Evolutionary conservation across 2,888 invertebrate species (phyloP).

Genomic region (Volucella bombylans): DNA sequence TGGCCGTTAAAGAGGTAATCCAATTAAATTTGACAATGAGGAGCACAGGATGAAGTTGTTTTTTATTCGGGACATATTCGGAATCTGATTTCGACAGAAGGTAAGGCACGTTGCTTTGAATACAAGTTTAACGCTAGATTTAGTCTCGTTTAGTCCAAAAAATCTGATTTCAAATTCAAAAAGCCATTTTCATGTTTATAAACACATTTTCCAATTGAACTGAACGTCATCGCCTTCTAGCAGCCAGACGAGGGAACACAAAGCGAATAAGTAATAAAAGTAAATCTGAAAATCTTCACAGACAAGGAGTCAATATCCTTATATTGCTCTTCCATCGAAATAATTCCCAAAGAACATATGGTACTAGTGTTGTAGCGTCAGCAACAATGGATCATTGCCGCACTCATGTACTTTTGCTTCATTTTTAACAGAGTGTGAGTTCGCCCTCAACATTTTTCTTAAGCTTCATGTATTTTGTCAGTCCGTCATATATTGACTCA

Average conservation of each 20-base stretch:
- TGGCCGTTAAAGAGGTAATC: too few species aligned
- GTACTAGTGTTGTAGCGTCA: not conserved
- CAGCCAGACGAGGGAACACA: constrained; percentile 17
- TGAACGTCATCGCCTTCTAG: constrained; percentile 37
- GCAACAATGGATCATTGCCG: constrained; percentile 55
- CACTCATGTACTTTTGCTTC: constrained; percentile 51
- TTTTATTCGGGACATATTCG: too few species aligned
- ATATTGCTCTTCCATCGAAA: constrained; percentile 42
- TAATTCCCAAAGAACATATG: constrained; percentile 37
- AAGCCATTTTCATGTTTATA: constrained; percentile 20
- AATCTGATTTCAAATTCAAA: constrained; percentile 20
- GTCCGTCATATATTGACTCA: constrained; percentile 15
- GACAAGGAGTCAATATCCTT: constrained; percentile 65
- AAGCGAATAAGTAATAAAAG: constrained; percentile 12
- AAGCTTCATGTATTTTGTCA: not conserved
- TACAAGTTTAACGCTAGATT: too few species aligned
- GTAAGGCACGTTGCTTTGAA: too few species aligned
- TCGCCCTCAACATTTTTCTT: constrained; percentile 17
- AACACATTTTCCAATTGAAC: constrained; percentile 57
- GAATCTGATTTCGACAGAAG: too few species aligned
- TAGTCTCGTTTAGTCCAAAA: too few species aligned
- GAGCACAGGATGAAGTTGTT: too few species aligned
- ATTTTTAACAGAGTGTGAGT: constrained; percentile 49
- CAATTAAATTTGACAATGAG: too few species aligned
- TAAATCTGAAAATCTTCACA: constrained; percentile 55